Percentiles rank a stretch among this genome's conserved stretches.
Conservation (phyloP, 2,113 vertebrate species). For the Scortum barcoo region DNA sequence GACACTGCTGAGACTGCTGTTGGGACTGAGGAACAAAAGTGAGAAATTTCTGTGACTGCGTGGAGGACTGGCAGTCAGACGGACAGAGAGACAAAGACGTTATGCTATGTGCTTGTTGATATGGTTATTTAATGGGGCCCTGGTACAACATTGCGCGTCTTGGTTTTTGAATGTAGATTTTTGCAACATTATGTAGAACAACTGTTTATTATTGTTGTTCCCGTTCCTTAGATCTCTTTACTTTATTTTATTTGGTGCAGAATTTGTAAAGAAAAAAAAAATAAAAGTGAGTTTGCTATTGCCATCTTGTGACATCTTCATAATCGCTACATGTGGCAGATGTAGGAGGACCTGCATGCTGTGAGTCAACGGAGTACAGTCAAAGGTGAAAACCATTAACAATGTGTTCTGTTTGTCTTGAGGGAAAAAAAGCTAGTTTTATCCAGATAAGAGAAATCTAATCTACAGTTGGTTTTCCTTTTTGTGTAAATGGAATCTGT, state of each 20-base stretch:
- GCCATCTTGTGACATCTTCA: constrained; percentile 57
- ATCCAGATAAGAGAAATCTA: constrained; percentile 52
- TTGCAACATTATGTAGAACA: constrained; percentile 84
- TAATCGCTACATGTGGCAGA: constrained; percentile 33
- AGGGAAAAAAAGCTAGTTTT: constrained; percentile 66
- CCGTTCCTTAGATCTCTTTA: constrained; percentile 79
- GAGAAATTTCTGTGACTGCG: constrained; percentile 42
- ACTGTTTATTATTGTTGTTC: constrained; percentile 81
- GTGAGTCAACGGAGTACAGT: constrained; percentile 59
- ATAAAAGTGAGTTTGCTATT: constrained; percentile 53
- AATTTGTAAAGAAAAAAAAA: constrained; percentile 70
- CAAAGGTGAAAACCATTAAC: constrained; percentile 71
- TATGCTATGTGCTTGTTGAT: constrained; percentile 72
- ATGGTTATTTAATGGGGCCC: constrained; percentile 80
- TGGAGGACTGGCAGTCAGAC: constrained; percentile 51
- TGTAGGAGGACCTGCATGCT: constrained; percentile 64
- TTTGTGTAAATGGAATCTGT: constrained; percentile 78
- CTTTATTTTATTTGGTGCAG: constrained; percentile 67
- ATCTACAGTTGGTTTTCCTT: constrained; percentile 64
- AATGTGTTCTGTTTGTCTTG: constrained; percentile 62
- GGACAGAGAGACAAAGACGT: constrained; percentile 62
- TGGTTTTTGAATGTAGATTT: constrained; percentile 86
- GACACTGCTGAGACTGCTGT: constrained; percentile 68
- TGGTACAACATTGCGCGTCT: constrained; percentile 77
- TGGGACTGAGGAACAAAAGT: constrained; percentile 52